Conservation (phyloP, 2,797 vertebrate genomes). For the Toxotes lorentzi region DNA sequence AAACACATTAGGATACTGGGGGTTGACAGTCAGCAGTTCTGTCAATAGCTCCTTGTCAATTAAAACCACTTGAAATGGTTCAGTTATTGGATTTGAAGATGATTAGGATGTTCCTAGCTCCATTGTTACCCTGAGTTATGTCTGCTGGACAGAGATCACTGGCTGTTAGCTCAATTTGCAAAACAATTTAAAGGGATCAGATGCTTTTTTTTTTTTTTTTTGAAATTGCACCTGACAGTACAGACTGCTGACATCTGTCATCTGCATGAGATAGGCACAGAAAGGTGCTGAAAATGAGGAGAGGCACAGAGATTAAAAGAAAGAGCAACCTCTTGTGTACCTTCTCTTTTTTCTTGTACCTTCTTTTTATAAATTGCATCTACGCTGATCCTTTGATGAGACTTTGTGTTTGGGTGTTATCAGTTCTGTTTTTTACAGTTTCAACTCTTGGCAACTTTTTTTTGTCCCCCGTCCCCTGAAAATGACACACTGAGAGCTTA, state of each 20-base stretch:
- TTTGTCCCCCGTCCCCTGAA: slow-evolving; percentile 25
- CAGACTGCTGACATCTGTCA: slow-evolving; percentile 20
- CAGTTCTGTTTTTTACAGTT: slow-evolving; percentile 33
- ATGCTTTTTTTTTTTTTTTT: background rate
- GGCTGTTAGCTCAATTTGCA: slow-evolving; percentile 30
- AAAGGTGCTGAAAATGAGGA: background rate
- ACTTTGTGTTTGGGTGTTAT: slow-evolving; percentile 39
- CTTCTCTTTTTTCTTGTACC: background rate
- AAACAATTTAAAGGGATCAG: slow-evolving; percentile 33
- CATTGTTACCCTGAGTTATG: slow-evolving; percentile 7
- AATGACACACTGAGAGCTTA: slow-evolving; percentile 42
- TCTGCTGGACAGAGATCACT: slow-evolving; percentile 38
- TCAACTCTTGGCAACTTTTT: slow-evolving; percentile 22
- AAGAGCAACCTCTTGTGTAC: background rate
- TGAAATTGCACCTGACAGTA: background rate
- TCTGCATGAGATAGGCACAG: background rate
- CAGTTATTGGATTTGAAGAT: slow-evolving; percentile 41
- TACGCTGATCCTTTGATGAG: slow-evolving; percentile 26
- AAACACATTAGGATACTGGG: slow-evolving; percentile 23
- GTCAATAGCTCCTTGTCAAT: slow-evolving; percentile 41
- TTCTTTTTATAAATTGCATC: slow-evolving; percentile 9
- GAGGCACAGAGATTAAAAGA: slow-evolving; percentile 11
- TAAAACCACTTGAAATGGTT: slow-evolving; percentile 42
- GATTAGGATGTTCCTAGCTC: slow-evolving; percentile 31
- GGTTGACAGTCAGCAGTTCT: slow-evolving; percentile 14